Conservation (phyloP, 2,888 invertebrate genomes). For the Tachina fera region DNA sequence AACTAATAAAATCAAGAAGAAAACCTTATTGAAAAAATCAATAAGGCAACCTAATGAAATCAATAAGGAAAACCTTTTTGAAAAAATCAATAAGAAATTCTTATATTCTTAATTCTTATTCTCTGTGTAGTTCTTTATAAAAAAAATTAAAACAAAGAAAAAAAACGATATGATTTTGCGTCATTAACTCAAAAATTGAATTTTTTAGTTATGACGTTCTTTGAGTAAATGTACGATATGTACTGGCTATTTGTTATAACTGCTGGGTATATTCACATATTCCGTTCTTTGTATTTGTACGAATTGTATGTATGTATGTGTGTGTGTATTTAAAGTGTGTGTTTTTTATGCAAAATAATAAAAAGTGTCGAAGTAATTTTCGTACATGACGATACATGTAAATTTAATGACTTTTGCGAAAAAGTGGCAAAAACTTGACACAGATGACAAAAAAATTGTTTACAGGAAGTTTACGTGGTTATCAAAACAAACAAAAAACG, state of each 20-base stretch:
- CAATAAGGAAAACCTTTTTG: too few species aligned
- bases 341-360: conserved; percentile 26
- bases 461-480: conserved; percentile 49
- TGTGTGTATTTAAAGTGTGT: neutral
- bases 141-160: too few species aligned
- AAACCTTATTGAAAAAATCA: too few species aligned
- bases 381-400: conserved; percentile 71
- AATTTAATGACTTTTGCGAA: conserved; percentile 73
- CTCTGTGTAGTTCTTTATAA: too few species aligned
- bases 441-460: conserved; percentile 66
- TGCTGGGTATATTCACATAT: conserved; percentile 1
- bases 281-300: neutral
- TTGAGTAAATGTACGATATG: too few species aligned
- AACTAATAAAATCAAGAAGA: too few species aligned
- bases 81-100: too few species aligned
- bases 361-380: conserved; percentile 71
- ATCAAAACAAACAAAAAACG: conserved; percentile 20
- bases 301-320: neutral
- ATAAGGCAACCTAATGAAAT: too few species aligned
- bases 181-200: too few species aligned
- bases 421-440: conserved; percentile 73
- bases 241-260: neutral
- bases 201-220: too few species aligned
- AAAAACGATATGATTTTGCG: too few species aligned
- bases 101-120: too few species aligned